Base-by-base conservation (phyloP, 2,797 vertebrate genomes). In the Silurus aristotelis region DNA sequence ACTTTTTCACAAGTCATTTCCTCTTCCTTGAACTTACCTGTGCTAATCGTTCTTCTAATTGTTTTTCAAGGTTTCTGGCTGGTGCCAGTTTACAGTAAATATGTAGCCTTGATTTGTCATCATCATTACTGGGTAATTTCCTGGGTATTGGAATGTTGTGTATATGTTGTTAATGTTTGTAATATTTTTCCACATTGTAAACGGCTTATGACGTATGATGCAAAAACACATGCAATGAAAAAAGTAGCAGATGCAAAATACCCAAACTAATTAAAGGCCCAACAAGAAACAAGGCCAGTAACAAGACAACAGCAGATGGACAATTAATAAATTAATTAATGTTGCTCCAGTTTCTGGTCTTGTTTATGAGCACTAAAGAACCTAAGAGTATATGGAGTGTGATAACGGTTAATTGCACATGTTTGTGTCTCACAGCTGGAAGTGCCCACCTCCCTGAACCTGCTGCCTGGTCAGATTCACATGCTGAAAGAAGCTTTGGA, bases 401-500 rank as follows among this genome's bases (percentile, higher is more conserved):
- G 27, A 77, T 22, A 5, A 46, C 20, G 27, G 1, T 58, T 80
- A 67, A 82, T 5, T 76, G 25, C 68, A 19, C 1, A 27, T 85
- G 25, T 87, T 27, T 73, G 20, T 83, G 80, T 89, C 75, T 52
- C 52, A 22, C 86, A 98, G 97, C 90, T 96, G 80, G 89, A 89
- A 0, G 90, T 97, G 0, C 96, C 97, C 0, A 38, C 63, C 17
- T 92, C 86, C 48, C 88, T 97, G 58, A 95, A 88, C 85, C 93
- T 98, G 91, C 94, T 98, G 2, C 97, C 97, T 0, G 97, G 97
- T 1, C 97, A 97, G 89, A 10, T 95, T 71, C 92, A 92, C 72
- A 94, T 93, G 91, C 91, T 98, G 63, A 93, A 82, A 1, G 95
- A 95, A 77, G 92, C 90, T 0, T 87, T 97, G 31, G 84, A 93